Conservation (phyloP, 2,888 invertebrate species). For the Lasioglossum figueresi region DNA sequence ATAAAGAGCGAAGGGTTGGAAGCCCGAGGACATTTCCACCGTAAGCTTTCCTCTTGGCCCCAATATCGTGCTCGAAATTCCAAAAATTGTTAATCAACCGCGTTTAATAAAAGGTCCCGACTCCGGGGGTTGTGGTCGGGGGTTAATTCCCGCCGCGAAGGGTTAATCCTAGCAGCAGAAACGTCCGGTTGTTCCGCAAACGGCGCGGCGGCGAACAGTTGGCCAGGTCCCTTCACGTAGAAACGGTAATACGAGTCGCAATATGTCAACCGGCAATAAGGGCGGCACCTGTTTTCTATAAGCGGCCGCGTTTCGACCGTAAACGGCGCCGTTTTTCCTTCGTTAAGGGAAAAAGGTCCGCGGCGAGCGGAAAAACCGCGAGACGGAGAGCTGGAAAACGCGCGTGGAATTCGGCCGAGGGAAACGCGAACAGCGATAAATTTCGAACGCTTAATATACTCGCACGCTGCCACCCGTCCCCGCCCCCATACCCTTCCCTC, state of each 20-base stretch:
- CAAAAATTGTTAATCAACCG: slow-evolving; percentile 29
- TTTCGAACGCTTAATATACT: slow-evolving; percentile 78
- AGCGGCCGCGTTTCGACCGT: slow-evolving; percentile 48
- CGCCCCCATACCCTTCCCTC: neutral
- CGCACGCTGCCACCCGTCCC: slow-evolving; percentile 27
- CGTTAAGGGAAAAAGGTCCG: slow-evolving; percentile 64
- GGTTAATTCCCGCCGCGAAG: slow-evolving; percentile 24
- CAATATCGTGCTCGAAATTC: neutral
- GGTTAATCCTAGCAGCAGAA: slow-evolving; percentile 16
- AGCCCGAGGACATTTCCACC: neutral
- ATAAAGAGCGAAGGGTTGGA: neutral
- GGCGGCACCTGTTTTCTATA: slow-evolving; percentile 58
- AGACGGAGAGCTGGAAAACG: slow-evolving; percentile 12
- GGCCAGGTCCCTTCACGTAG: slow-evolving; percentile 10
- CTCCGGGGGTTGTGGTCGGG: neutral
- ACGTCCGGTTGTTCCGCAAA: slow-evolving; percentile 23
- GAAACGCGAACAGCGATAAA: slow-evolving; percentile 76
- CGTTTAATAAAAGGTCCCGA: slow-evolving; percentile 34
- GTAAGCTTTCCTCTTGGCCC: neutral
- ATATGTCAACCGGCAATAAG: slow-evolving; percentile 51
- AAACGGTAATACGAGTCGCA: slow-evolving; percentile 39
- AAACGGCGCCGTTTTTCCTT: slow-evolving; percentile 68
- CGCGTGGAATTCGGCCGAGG: slow-evolving; percentile 66
- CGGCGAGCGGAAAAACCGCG: slow-evolving; percentile 31
- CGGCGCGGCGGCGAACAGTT: neutral